Conservation (phyloP, 92 coral and sea anemone species). For the Paragorgia papillata region DNA sequence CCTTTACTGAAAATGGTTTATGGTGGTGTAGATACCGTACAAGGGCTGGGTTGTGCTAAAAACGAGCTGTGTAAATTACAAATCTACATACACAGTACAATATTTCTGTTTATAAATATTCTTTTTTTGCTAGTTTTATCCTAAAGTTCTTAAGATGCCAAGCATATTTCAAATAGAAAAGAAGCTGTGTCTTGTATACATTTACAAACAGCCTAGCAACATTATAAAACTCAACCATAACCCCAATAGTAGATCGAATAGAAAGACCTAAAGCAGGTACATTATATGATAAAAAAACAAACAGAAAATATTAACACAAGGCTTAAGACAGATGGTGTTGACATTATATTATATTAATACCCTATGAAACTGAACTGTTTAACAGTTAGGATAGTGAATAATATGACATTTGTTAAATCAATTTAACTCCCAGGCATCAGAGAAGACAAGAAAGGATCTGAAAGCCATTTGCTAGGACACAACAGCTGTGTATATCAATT, state of each 20-base stretch:
- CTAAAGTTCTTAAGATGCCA: conserved; percentile 15
- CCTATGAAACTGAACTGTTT: background rate
- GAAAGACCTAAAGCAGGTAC: background rate
- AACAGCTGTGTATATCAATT: too few species aligned
- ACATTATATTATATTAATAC: background rate
- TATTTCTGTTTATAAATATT: background rate
- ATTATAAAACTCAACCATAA: background rate
- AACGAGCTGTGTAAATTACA: too few species aligned
- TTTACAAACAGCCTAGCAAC: too few species aligned
- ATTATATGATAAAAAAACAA: background rate
- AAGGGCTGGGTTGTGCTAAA: too few species aligned
- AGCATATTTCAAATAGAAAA: conserved; percentile 15
- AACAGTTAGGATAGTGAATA: background rate
- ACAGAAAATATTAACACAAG: background rate
- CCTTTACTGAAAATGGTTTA: too few species aligned
- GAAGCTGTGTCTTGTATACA: too few species aligned
- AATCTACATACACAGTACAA: too few species aligned
- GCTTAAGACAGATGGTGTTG: background rate
- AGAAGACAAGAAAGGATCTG: too few species aligned
- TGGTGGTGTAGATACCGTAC: too few species aligned
- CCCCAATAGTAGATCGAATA: background rate
- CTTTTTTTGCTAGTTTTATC: too few species aligned
- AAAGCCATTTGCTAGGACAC: too few species aligned
- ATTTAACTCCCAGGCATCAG: too few species aligned
- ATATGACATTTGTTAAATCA: background rate